Conservation (phyloP, 2,113 vertebrate genomes). For the Odocoileus virginianus region DNA sequence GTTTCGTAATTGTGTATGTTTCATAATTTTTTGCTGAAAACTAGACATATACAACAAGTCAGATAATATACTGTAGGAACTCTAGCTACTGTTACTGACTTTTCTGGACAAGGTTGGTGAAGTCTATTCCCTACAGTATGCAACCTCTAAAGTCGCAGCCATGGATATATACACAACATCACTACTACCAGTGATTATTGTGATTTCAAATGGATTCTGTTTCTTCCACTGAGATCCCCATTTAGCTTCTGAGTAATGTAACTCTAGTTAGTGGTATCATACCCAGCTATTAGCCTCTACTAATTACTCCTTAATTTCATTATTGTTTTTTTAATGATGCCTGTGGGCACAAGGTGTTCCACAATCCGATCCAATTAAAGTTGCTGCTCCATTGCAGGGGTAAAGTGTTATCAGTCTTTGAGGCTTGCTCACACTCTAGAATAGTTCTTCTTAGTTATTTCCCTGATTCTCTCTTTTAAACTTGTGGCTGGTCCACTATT, state of each 20-base stretch:
- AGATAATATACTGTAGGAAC: background rate
- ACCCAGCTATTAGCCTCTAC: constrained; percentile 33
- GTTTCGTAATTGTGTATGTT: background rate
- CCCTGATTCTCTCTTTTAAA: background rate
- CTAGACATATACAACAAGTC: background rate
- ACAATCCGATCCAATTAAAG: constrained; percentile 6
- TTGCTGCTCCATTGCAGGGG: background rate
- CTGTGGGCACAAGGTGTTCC: constrained; percentile 29
- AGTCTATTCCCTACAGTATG: background rate
- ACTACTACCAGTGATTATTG: background rate
- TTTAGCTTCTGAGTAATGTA: constrained; percentile 12
- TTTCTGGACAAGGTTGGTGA: background rate
- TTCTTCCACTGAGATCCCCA: background rate
- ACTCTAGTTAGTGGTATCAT: constrained; percentile 36
- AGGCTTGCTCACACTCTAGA: background rate
- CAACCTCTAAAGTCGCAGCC: background rate
- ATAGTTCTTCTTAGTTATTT: background rate
- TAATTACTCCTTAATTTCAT: constrained; percentile 52
- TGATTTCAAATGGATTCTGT: background rate
- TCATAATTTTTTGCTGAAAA: constrained; percentile 14
- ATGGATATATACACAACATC: background rate
- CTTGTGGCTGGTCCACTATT: background rate
- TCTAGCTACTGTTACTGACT: background rate
- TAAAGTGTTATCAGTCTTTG: background rate
- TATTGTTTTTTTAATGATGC: constrained; percentile 44